A percentile compares a stretch with the other conserved stretches of the same genome.
Conservation (phyloP, 2,888 invertebrate genomes). For the Litoditis marina region DNA sequence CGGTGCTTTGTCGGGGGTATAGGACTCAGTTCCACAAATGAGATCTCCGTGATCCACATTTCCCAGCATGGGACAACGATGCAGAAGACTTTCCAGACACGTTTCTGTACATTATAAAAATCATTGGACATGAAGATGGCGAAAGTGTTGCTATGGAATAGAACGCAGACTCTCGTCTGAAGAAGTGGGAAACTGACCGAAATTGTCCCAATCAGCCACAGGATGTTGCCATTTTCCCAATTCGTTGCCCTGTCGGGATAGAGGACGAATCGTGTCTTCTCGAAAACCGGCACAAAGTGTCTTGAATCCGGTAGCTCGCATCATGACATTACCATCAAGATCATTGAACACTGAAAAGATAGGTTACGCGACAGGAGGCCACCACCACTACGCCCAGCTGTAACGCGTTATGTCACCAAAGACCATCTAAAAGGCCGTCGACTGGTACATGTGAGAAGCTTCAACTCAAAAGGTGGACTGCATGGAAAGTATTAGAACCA, state of each 20-base stretch:
- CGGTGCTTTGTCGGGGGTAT: constrained; percentile 94
- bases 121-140: too few species aligned
- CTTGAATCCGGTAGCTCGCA: constrained; percentile 67
- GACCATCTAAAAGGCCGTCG: too few species aligned
- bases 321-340: constrained; percentile 81
- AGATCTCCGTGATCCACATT: constrained; percentile 76
- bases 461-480: too few species aligned
- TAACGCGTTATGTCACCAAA: too few species aligned
- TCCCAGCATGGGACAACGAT: constrained; percentile 77
- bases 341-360: constrained; percentile 76
- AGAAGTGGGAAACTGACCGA: constrained; percentile 69
- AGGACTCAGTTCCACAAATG: constrained; percentile 86
- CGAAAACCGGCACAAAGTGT: constrained; percentile 58
- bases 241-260: constrained; percentile 24
- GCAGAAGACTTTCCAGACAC: constrained; percentile 79
- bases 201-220: constrained; percentile 85
- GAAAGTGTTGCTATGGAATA: too few species aligned
- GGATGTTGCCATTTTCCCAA: constrained; percentile 58
- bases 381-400: too few species aligned
- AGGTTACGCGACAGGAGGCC: too few species aligned
- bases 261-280: constrained; percentile 33
- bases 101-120: constrained; percentile 70
- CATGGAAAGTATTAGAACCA: too few species aligned
- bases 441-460: too few species aligned
- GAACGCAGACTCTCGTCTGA: too few species aligned